Evolutionary conservation across 2,797 vertebrate species (phyloP), one percentile per base, ranked within the genome.

Genomic region (Bovichtus diacanthus): DNA sequence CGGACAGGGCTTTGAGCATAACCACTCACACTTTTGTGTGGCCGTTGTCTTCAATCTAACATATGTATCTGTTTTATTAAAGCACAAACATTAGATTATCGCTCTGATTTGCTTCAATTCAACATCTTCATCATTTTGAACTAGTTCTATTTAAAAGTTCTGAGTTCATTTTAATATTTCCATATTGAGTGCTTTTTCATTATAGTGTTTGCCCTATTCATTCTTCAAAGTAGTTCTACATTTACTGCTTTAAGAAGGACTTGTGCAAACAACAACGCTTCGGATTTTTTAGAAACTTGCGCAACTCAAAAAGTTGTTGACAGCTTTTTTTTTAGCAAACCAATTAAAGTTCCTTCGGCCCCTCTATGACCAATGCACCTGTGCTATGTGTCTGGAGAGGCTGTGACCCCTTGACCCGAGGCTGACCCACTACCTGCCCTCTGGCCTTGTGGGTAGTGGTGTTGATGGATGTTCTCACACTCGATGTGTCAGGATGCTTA

Each of bases 381-480:
- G 89, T 87, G 84, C 64, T 39, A 69, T 63, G 50, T 60, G 62
- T 79, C 21, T 81, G 39, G 34, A 62, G 75, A 69, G 38, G 62
- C 68, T 9, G 5, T 82, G 87, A 87, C 67, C 78, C 38, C 31
- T 53, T 81, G 73, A 87, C 83, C 66, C 0, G 0, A 39, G 3
- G 73, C 59, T 81, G 88, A 90, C 88, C 84, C 53, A 5, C 72
- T 71, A 82, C 72, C 77, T 88, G 77, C 70, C 88, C 88, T 76
- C 78, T 88, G 80, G 84, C 80, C 83, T 82, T 80, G 78, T 87
- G 87, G 80, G 85, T 84, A 70, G 36, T 15, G 18, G 62, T 78
- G 78, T 84, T 89, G 89, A 92, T 86, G 84, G 90, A 89, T 82
- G 84, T 84, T 92, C 90, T 90, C 86, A 88, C 85, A 81, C 78